Evolutionary conservation across 2,888 invertebrate species (phyloP).

Genomic region (Drosophila anomalipes): DNA sequence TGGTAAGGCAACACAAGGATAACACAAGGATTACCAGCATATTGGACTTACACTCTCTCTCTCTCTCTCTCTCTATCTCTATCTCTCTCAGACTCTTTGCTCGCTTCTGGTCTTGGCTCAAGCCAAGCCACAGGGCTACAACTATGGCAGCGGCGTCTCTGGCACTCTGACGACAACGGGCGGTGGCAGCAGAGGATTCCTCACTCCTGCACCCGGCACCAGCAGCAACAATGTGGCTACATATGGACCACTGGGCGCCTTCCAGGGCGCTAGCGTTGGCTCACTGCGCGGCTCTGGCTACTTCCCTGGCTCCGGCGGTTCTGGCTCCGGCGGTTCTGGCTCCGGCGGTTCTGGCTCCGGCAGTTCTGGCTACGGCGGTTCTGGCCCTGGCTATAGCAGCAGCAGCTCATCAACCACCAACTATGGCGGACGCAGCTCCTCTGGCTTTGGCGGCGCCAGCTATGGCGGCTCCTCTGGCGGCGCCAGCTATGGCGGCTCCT

Average conservation of each 20-base stretch:
- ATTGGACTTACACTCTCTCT: background rate
- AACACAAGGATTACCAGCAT: constrained; percentile 40
- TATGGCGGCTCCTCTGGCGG: constrained; percentile 27
- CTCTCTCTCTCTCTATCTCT: constrained; percentile 9
- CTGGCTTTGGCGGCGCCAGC: constrained; percentile 4
- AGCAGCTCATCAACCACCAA: background rate
- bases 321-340: background rate
- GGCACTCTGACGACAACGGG: constrained; percentile 48
- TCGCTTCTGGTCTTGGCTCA: constrained; percentile 62
- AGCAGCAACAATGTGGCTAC: constrained; percentile 49
- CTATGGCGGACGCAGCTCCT: constrained; percentile 17
- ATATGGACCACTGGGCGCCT: constrained; percentile 68
- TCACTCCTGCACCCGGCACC: constrained; percentile 48
- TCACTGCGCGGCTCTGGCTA: constrained; percentile 38
- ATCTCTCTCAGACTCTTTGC: constrained; percentile 66
- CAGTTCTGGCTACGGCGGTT: background rate
- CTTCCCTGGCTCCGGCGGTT: background rate
- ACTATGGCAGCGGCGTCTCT: constrained; percentile 76
- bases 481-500: constrained; percentile 25
- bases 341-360: background rate
- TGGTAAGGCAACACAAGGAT: constrained; percentile 64
- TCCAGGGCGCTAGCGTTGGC: constrained; percentile 66
- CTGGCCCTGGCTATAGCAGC: background rate
- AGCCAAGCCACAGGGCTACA: constrained; percentile 81
- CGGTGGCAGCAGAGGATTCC: constrained; percentile 26